Evolutionary conservation across 2,888 invertebrate species (phyloP).

Genomic region (Phrixothrix hirtus): DNA sequence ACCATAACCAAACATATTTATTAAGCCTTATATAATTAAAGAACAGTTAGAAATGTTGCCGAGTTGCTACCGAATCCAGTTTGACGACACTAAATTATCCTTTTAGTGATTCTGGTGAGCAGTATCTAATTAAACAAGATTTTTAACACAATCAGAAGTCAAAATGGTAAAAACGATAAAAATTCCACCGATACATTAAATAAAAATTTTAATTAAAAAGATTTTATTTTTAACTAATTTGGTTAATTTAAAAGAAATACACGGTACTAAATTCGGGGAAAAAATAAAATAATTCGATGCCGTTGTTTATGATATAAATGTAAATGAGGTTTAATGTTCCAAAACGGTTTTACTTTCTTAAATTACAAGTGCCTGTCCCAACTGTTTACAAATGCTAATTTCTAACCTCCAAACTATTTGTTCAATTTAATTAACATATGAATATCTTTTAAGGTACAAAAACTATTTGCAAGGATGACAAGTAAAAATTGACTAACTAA

Average conservation of each 20-base stretch:
- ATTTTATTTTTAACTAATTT: neutral
- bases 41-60: conserved; percentile 52
- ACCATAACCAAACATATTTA: conserved; percentile 40
- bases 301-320: neutral
- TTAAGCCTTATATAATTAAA: conserved; percentile 44
- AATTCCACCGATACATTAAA: conserved; percentile 11
- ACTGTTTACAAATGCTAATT: conserved; percentile 45
- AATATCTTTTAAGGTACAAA: conserved; percentile 15
- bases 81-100: conserved; percentile 53
- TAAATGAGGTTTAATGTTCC: conserved; percentile 7
- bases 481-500: conserved; percentile 23
- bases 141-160: conserved; percentile 12
- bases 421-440: conserved; percentile 23
- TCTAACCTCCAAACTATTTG: conserved; percentile 13
- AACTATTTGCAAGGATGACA: conserved; percentile 23
- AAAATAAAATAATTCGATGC: neutral
- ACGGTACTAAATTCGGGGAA: neutral
- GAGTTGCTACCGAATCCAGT: conserved; percentile 51
- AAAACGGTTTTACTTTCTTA: conserved; percentile 10
- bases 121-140: conserved; percentile 19
- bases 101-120: conserved; percentile 41
- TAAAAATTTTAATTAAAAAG: conserved; percentile 9
- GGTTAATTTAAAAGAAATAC: too few relatives aligned
- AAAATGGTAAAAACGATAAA: conserved; percentile 7
- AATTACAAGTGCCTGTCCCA: conserved; percentile 8